Conservation (phyloP, 2,797 vertebrate genomes). For the Cygnus olor region DNA sequence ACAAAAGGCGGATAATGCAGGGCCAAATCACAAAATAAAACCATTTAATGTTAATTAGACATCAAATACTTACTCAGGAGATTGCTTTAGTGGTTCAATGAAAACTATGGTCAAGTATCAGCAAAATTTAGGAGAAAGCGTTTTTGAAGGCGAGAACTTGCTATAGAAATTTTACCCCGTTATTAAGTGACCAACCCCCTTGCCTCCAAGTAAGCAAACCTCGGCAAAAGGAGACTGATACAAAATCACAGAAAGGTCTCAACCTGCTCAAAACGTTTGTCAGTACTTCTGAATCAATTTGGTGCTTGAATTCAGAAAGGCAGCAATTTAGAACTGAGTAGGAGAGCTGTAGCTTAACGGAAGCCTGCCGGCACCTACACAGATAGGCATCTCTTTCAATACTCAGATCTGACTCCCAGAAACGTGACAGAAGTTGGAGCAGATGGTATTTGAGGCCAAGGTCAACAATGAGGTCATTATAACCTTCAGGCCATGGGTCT, state of each 20-base stretch:
- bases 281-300: background rate
- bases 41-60: background rate
- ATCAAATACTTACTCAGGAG: background rate
- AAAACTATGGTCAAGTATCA: background rate
- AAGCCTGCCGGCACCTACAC: background rate
- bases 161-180: background rate
- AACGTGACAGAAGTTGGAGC: background rate
- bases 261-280: background rate
- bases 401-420: background rate
- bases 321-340: background rate
- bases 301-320: background rate
- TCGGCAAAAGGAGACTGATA: background rate
- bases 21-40: background rate
- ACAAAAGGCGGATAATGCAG: background rate
- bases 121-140: background rate
- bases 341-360: background rate
- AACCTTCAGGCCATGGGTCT: background rate
- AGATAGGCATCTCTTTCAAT: background rate
- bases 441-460: conserved; percentile 24
- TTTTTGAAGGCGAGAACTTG: background rate
- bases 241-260: background rate
- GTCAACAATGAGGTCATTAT: conserved; percentile 1
- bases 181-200: background rate
- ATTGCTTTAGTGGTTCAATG: background rate
- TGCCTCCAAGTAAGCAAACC: background rate